Conservation (phyloP, 1,140 invertebrate species). For the Phortica variegata region DNA sequence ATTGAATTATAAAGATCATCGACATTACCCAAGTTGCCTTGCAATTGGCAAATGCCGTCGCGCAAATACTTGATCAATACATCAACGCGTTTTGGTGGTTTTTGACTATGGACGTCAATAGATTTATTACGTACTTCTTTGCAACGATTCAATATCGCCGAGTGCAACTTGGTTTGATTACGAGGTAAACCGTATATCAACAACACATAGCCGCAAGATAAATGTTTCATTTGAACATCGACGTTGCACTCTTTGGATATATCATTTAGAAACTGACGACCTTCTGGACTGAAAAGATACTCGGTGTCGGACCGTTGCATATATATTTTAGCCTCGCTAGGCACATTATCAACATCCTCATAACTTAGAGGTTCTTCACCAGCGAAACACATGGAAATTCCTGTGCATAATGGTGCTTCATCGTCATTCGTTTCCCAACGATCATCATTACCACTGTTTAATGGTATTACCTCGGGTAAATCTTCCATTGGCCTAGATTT, state of each 20-base stretch:
- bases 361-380: too few species aligned
- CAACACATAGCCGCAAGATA: constrained; percentile 55
- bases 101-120: constrained; percentile 36
- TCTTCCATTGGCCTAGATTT: background rate
- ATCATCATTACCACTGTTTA: too few species aligned
- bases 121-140: constrained; percentile 34
- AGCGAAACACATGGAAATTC: constrained; percentile 44
- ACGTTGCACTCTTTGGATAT: constrained; percentile 56
- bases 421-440: too few species aligned
- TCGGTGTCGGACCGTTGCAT: constrained; percentile 57
- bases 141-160: constrained; percentile 44
- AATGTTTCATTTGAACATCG: constrained; percentile 48
- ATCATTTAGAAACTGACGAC: constrained; percentile 52
- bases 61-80: constrained; percentile 39
- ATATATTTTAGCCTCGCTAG: constrained; percentile 57
- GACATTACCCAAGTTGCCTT: constrained; percentile 50
- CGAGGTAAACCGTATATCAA: constrained; percentile 58
- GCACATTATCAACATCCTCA: too few species aligned
- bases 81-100: constrained; percentile 35
- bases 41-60: constrained; percentile 36
- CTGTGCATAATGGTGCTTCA: constrained; percentile 1
- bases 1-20: constrained; percentile 56
- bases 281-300: constrained; percentile 57
- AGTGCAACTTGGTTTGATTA: constrained; percentile 59
- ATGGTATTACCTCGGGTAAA: too few species aligned